Base-by-base conservation (phyloP, 2,888 invertebrate species). In the Polyommatus iphigenia region DNA sequence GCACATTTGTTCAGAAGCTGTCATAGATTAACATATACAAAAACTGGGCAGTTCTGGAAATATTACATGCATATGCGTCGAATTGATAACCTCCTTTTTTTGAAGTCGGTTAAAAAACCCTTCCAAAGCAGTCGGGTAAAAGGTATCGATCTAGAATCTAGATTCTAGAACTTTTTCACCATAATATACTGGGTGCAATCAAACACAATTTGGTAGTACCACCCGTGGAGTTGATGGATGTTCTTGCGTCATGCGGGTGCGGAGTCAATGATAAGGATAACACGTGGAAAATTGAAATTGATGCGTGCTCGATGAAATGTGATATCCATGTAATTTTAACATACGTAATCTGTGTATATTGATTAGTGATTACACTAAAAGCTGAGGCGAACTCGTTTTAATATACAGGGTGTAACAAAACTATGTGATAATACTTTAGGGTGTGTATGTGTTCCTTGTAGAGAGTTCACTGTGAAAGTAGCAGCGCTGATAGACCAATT, bases 281-380 rank as follows among this genome's bases (percentile, higher is more conserved):
- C 62, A 24, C 24, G 62, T 62, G 62, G 24, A 20, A 62, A 62
- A 62, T 62, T 62, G 62, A 62, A 62, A 62, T 62, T 62, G 62
- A 62, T 62, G 24, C 24, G 62, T 62, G 13, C 24, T 20, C 62
- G 20, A 62, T 62, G 62, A 62, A 62, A 62, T 62, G 24, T 62
- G 24, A 62, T 24, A 62, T 62, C 20, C 62, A 20, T 62, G 62
- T 62, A 24, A 24, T 62, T 62, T 20, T 8, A 24, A 62, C 10
- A 20, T 24, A 20, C 24, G 24, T 59, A 20, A 59, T 59, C 59
- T 18, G 54, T 18, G 15, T 59, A 8, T 20, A 59, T 59, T 18
- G 57, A 59, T 20, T 59, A 59, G 5, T 18, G 57, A 59, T 20
- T 59, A 59, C 18, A 46, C 18, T 54, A 18, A 54, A 54, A 54